Base-by-base conservation (phyloP, 2,888 invertebrate genomes). In the Sinopyrophorus schimmeli region DNA sequence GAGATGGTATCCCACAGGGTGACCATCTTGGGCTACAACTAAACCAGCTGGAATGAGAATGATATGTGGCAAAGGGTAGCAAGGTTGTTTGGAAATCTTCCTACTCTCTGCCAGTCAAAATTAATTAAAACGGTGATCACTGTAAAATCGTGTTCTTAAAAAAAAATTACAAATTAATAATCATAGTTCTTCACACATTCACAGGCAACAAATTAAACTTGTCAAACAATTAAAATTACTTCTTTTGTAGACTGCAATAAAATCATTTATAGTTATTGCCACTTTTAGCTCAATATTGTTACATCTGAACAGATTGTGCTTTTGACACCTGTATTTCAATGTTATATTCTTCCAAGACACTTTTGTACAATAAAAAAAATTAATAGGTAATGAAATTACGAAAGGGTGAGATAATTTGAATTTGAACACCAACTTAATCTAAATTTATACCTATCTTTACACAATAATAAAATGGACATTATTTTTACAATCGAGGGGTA, bases 381-480 rank as follows among this genome's bases (percentile, higher is more conserved):
- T 17, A 30, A 40, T 18, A 40, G 21, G 15, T 11, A 30, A 49
- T 37, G 34, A 28, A 50, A 43, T n/a, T 18, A 50, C 10, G 27
- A 28, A 35, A 41, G 32, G 24, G 26, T 14, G 42, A 27, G 43
- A 47, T 55, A 60, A 43, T 38, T 54, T 59, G 54, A 54, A 61
- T 57, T 59, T 59, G 59, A 63, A 64, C 59, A 69, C 64, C 66
- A 69, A 72, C 72, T 72, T 71, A 73, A 71, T 67, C 72, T 72
- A 72, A 72, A 70, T 71, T 72, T 72, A 72, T 71, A 72, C 67
- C 73, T 74, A 74, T 72, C 69, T 74, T 74, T 74, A 74, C 74
- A 74, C 70, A 53, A 48, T 53, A 53, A 53, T 53, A 73, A 72
- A 74, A 71, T 74, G 74, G 74, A 74, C 74, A 73, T 73, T 72